Conservation (phyloP, 1,140 invertebrate species). For the Teleogryllus occipitalis region DNA sequence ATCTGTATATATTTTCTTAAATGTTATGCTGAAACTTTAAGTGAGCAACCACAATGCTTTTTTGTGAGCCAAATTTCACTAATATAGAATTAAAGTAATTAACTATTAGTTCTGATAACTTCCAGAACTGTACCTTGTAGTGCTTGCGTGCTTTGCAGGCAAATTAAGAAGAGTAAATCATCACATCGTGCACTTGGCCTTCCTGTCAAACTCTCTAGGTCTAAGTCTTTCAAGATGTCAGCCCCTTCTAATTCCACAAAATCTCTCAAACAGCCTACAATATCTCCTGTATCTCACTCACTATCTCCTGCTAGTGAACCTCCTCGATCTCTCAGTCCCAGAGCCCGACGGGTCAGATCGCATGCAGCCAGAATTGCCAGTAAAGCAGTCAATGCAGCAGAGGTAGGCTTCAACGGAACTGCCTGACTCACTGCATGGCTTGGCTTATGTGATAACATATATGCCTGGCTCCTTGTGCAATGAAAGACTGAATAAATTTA, state of each 20-base stretch:
- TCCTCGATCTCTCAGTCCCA: neutral
- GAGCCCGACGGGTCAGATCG: neutral
- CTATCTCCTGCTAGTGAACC: neutral
- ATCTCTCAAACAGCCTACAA: neutral
- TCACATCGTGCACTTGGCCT: neutral
- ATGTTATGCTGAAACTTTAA: no score
- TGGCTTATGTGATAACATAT: neutral
- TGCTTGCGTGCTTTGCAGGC: neutral
- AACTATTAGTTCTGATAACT: neutral
- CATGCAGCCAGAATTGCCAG: neutral
- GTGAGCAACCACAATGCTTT: no score
- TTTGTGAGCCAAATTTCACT: no score
- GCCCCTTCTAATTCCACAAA: neutral
- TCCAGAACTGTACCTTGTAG: neutral
- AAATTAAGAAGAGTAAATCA: neutral
- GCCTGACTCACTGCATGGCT: neutral
- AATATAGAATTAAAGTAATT: no score
- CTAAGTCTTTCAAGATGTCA: neutral
- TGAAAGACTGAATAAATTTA: no score
- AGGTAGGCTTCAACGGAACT: neutral
- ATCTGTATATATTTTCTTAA: no score
- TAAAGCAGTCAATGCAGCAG: neutral
- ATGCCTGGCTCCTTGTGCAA: no score
- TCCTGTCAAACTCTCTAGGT: conserved; percentile 1
- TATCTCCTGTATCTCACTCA: neutral